These are phyloP conservation scores for Malurus alboscapulatus DNA, from an alignment of 2,113 vertebrate species.

Conservation along the genomic window DNA sequence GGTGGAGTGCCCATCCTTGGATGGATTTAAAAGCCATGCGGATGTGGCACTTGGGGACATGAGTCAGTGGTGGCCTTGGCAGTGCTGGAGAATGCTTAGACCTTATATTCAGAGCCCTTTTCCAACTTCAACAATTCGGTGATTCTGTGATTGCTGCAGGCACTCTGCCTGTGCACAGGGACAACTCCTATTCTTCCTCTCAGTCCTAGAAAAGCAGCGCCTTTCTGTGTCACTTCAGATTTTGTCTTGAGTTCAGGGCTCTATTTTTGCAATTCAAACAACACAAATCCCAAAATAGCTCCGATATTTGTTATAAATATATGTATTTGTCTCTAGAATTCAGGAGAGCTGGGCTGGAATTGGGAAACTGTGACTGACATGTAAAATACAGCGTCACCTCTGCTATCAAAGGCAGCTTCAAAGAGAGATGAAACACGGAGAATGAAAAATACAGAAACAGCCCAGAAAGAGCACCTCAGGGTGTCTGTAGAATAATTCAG, in stretches of 20 bases:
- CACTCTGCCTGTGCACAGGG: not conserved
- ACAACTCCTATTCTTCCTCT: not conserved
- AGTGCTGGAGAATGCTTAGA: not conserved
- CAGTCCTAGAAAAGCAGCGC: not conserved
- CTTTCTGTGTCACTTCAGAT: not conserved
- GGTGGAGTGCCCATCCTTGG: no score
- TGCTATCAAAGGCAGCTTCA: not conserved
- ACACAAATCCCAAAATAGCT: not conserved
- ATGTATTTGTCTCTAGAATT: not conserved
- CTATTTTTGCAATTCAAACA: not conserved
- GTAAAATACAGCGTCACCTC: not conserved
- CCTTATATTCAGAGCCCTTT: not conserved
- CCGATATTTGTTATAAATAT: not conserved
- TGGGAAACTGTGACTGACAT: not conserved
- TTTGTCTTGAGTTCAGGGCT: not conserved
- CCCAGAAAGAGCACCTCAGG: not conserved
- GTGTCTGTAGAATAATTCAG: not conserved
- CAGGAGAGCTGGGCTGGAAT: not conserved
- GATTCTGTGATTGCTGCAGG: not conserved
- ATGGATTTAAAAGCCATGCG: not conserved
- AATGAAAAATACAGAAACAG: not conserved
- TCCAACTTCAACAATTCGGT: not conserved
- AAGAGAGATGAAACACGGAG: not conserved
- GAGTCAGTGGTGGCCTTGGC: not conserved
- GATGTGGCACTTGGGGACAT: not conserved